Evolutionary conservation across 2,888 invertebrate genomes (phyloP).

Genomic region (Tetragonula carbonaria): DNA sequence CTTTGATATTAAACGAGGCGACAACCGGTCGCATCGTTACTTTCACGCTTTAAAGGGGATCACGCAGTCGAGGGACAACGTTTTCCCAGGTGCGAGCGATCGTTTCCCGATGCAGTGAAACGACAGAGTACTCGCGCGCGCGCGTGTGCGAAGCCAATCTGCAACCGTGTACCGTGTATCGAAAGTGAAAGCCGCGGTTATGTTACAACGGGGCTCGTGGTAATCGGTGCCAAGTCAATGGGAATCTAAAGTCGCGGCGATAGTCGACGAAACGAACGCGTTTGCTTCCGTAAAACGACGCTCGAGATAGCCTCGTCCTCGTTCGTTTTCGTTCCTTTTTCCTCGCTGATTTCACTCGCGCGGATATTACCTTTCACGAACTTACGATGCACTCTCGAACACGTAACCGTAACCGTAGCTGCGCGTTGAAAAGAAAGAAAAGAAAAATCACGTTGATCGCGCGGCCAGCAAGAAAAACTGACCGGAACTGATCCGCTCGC

Average conservation of each 20-base stretch:
- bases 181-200: slow-evolving; percentile 80
- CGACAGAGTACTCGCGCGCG: not conserved
- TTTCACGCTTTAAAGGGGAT: slow-evolving; percentile 24
- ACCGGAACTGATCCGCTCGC: slow-evolving; percentile 21
- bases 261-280: slow-evolving; percentile 22
- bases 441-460: not conserved
- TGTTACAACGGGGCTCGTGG: slow-evolving; percentile 51
- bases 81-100: slow-evolving; percentile 32
- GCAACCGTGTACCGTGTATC: slow-evolving; percentile 54
- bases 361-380: not conserved
- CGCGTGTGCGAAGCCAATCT: not conserved
- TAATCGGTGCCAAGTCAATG: slow-evolving; percentile 64
- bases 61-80: slow-evolving; percentile 3
- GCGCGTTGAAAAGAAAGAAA: not conserved
- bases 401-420: not conserved
- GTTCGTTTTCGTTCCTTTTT: not conserved
- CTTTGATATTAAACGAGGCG: slow-evolving; percentile 11
- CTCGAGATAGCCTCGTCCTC: slow-evolving; percentile 4
- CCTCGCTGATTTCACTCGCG: slow-evolving; percentile 25
- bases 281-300: slow-evolving; percentile 62
- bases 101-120: slow-evolving; percentile 48
- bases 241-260: slow-evolving; percentile 51
- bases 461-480: not conserved
- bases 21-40: slow-evolving; percentile 16
- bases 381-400: not conserved